Percentiles rank a stretch among this genome's conserved stretches.
phyloP scores from a whole-genome alignment of 1,140 invertebrate species.

The Macrotrachela quadricornifera region DNA sequence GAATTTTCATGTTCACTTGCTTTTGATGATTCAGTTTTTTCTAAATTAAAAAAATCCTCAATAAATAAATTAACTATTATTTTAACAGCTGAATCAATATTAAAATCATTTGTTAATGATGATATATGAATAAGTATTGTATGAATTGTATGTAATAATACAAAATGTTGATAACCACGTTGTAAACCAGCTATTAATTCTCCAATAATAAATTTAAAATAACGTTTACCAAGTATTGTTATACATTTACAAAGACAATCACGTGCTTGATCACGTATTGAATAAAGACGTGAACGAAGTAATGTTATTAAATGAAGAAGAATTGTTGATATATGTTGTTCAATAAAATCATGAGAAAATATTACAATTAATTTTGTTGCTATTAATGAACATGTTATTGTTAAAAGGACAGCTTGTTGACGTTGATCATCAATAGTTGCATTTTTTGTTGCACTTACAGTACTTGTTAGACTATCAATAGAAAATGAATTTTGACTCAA shows the following conservation, averaged over 20 bases:
- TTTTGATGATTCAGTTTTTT: neutral
- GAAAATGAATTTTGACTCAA: slow-evolving; percentile 1
- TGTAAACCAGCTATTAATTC: slow-evolving; percentile 59
- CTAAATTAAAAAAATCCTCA: neutral
- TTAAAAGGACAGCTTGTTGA: slow-evolving; percentile 31
- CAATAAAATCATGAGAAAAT: slow-evolving; percentile 49
- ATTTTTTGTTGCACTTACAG: neutral
- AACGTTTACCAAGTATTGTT: slow-evolving; percentile 52
- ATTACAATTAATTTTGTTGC: slow-evolving; percentile 70
- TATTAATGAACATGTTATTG: slow-evolving; percentile 72
- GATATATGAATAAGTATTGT: slow-evolving; percentile 50
- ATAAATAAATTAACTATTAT: slow-evolving; percentile 51
- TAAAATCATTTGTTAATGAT: slow-evolving; percentile 39
- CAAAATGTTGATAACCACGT: slow-evolving; percentile 75
- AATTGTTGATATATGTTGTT: slow-evolving; percentile 54
- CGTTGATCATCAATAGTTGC: slow-evolving; percentile 44
- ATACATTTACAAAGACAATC: slow-evolving; percentile 73
- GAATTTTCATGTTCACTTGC: neutral
- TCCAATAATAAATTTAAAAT: slow-evolving; percentile 51
- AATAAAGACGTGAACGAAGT: slow-evolving; percentile 63
- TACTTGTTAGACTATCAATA: neutral
- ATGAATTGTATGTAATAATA: slow-evolving; percentile 67
- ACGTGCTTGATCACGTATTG: slow-evolving; percentile 56
- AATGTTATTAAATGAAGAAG: slow-evolving; percentile 70
- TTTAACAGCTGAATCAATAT: slow-evolving; percentile 53